phyloP scores from a whole-genome alignment of 1,140 invertebrate species.

The Oryctes rhinoceros region DNA sequence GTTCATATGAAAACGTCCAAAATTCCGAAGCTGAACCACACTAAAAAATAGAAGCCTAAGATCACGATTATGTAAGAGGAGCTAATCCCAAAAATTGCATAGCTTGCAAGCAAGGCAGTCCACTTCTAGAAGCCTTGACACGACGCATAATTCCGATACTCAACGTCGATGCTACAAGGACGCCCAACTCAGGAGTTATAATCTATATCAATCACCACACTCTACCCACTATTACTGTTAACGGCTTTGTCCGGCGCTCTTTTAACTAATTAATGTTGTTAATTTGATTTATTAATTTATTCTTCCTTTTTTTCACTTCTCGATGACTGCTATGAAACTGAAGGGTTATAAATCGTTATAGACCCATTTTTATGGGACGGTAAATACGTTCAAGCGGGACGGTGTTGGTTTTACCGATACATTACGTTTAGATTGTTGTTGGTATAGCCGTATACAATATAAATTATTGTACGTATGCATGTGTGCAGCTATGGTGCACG shows the following conservation, averaged over 20 bases:
- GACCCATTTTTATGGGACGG: neutral
- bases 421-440: neutral
- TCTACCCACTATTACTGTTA: too few species aligned
- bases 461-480: conserved; percentile 6
- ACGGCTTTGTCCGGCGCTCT: neutral
- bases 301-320: neutral
- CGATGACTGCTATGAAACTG: neutral
- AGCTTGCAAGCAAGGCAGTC: too few species aligned
- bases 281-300: neutral
- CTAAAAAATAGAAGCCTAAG: too few species aligned
- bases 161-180: too few species aligned
- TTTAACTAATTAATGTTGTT: neutral
- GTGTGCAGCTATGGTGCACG: neutral
- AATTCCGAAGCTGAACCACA: too few species aligned
- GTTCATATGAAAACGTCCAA: too few species aligned
- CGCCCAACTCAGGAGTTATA: too few species aligned
- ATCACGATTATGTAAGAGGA: too few species aligned
- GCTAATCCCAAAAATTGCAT: too few species aligned
- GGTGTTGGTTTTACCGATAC: neutral
- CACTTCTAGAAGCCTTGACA: too few species aligned
- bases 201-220: too few species aligned
- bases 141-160: too few species aligned
- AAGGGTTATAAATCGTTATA: neutral
- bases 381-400: neutral
- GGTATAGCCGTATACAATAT: neutral